A percentile compares a stretch with the other conserved stretches of the same genome.
Evolutionary conservation across 2,113 vertebrate species (phyloP).

Genomic region (Anser brachyrhynchus): DNA sequence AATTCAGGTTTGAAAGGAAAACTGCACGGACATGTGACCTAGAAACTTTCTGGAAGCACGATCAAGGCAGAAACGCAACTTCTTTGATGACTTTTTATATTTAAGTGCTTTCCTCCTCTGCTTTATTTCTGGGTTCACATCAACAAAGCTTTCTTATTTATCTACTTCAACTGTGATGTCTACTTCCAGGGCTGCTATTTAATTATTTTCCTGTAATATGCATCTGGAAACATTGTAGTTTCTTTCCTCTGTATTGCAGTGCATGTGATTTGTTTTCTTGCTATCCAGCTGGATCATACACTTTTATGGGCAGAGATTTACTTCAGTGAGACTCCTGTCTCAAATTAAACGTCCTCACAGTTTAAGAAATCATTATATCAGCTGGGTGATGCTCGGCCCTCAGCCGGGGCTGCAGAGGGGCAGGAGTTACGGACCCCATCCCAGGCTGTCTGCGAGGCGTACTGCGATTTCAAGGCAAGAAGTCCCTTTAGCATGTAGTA

Average conservation of each 20-base stretch:
- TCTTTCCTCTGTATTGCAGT: not conserved
- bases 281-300: constrained; percentile 4
- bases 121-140: constrained; percentile 35
- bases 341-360: not conserved
- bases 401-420: not conserved
- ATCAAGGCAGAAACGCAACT: not conserved
- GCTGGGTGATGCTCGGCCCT: not conserved
- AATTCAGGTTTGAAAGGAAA: constrained; percentile 8
- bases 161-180: not conserved
- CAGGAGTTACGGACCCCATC: not conserved
- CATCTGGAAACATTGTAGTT: constrained; percentile 52
- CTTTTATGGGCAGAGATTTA: constrained; percentile 1
- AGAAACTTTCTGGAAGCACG: not conserved
- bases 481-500: not conserved
- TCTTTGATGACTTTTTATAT: constrained; percentile 40
- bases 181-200: constrained; percentile 18
- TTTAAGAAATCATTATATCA: not conserved
- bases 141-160: constrained; percentile 43
- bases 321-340: constrained; percentile 5
- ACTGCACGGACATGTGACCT: not conserved
- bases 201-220: constrained; percentile 22
- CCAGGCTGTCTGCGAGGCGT: not conserved
- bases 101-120: constrained; percentile 28
- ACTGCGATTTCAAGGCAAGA: not conserved
- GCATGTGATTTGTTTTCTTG: constrained; percentile 1